These are phyloP conservation scores for Pasiphila rectangulata DNA, from an alignment of 2,888 invertebrate genomes.

Conservation along the genomic window DNA sequence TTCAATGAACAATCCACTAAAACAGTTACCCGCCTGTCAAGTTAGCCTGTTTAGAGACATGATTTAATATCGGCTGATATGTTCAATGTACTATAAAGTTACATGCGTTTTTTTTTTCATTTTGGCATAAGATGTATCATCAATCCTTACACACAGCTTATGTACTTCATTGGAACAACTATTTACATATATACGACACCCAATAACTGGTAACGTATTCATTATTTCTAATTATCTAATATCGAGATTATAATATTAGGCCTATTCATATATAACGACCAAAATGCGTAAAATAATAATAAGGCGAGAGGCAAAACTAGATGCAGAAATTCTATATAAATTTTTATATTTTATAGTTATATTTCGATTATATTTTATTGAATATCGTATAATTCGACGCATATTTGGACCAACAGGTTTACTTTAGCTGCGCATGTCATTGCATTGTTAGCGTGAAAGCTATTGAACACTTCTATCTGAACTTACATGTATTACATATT, in stretches of 20 bases:
- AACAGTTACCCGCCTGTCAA: conserved; percentile 40
- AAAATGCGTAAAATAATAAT: conserved; percentile 47
- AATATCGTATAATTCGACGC: conserved; percentile 28
- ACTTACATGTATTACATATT: too few species aligned
- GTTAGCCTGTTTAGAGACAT: conserved; percentile 40
- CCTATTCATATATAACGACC: conserved; percentile 51
- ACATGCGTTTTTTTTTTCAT: conserved; percentile 56
- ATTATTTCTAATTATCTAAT: conserved; percentile 33
- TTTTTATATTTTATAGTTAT: conserved; percentile 22
- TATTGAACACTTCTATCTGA: conserved; percentile 18
- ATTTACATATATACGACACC: conserved; percentile 60
- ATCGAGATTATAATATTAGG: conserved; percentile 65
- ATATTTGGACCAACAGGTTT: conserved; percentile 29
- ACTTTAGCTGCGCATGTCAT: conserved; percentile 24
- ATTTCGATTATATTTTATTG: conserved; percentile 22
- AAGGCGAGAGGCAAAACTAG: conserved; percentile 31
- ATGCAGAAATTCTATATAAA: conserved; percentile 29
- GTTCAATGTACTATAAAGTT: conserved; percentile 76
- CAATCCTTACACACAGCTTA: conserved; percentile 42
- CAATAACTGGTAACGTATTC: conserved; percentile 62
- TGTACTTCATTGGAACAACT: conserved; percentile 51
- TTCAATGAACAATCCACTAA: conserved; percentile 24
- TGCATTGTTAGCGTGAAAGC: conserved; percentile 14
- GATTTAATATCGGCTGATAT: conserved; percentile 67
- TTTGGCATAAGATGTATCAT: conserved; percentile 63